phyloP scores from a whole-genome alignment of 2,797 vertebrate species.

The Aratinga solstitialis region DNA sequence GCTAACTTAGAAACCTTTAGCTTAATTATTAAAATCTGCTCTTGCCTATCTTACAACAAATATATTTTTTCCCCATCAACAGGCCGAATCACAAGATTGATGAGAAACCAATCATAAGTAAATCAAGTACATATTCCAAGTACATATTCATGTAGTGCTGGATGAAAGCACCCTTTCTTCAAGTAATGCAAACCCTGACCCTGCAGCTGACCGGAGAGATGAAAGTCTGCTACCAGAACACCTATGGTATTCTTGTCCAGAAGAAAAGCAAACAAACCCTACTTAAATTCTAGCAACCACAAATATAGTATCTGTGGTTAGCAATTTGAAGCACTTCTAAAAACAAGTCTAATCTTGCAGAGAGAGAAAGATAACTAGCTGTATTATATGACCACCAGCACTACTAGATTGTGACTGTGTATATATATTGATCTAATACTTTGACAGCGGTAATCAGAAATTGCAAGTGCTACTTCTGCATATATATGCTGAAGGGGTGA shows the following conservation, averaged over 20 bases:
- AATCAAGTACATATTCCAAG: neutral
- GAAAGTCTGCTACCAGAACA: neutral
- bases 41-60: neutral
- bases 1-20: neutral
- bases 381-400: neutral
- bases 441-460: neutral
- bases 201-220: neutral
- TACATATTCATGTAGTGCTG: neutral
- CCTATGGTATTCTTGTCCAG: neutral
- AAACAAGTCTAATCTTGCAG: neutral
- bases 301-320: rapidly evolving
- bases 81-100: neutral
- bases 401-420: neutral
- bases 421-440: neutral
- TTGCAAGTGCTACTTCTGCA: neutral
- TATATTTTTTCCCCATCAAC: neutral
- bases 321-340: neutral
- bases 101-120: neutral
- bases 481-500: neutral
- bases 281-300: neutral
- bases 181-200: neutral
- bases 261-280: neutral
- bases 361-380: neutral
- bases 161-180: neutral
- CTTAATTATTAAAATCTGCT: neutral